Evolutionary conservation across 2,888 invertebrate species (phyloP).

Genomic region (Carterocephalus palaemon): DNA sequence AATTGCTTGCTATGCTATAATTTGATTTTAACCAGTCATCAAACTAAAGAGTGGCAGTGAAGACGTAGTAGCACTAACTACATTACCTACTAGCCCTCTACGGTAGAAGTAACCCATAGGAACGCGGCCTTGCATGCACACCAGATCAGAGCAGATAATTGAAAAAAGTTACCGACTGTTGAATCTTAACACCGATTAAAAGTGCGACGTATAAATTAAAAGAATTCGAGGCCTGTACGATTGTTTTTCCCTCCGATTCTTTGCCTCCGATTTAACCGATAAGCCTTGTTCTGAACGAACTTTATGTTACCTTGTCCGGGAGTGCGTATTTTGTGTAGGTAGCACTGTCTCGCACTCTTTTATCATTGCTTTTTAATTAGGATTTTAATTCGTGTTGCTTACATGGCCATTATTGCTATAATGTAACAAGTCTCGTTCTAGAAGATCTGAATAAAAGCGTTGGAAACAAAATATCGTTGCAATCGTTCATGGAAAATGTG

Average conservation of each 20-base stretch:
- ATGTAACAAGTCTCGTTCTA: background rate
- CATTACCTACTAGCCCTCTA: too few species aligned
- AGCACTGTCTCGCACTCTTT: slow-evolving; percentile 46
- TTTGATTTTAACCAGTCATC: too few species aligned
- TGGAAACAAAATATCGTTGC: too few species aligned
- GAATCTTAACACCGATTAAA: slow-evolving; percentile 76
- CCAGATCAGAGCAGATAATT: slow-evolving; percentile 71
- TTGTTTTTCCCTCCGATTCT: slow-evolving; percentile 65
- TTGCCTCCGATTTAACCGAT: slow-evolving; percentile 59
- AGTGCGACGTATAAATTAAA: slow-evolving; percentile 74
- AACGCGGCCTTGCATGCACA: slow-evolving; percentile 56
- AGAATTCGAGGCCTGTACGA: slow-evolving; percentile 56
- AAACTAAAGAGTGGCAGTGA: too few species aligned
- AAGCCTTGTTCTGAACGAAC: slow-evolving; percentile 64
- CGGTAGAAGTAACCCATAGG: slow-evolving; percentile 69
- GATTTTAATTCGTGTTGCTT: slow-evolving; percentile 29
- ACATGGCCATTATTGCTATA: slow-evolving; percentile 6
- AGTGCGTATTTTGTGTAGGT: slow-evolving; percentile 58
- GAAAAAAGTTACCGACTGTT: slow-evolving; percentile 67
- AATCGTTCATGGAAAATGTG: too few species aligned
- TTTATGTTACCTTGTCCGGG: slow-evolving; percentile 57
- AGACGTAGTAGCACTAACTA: too few species aligned
- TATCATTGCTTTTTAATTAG: slow-evolving; percentile 53
- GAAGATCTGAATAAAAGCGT: too few species aligned
- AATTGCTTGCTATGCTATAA: too few species aligned